Base-by-base conservation (phyloP, 2,797 vertebrate species). In the Falco rusticolus region DNA sequence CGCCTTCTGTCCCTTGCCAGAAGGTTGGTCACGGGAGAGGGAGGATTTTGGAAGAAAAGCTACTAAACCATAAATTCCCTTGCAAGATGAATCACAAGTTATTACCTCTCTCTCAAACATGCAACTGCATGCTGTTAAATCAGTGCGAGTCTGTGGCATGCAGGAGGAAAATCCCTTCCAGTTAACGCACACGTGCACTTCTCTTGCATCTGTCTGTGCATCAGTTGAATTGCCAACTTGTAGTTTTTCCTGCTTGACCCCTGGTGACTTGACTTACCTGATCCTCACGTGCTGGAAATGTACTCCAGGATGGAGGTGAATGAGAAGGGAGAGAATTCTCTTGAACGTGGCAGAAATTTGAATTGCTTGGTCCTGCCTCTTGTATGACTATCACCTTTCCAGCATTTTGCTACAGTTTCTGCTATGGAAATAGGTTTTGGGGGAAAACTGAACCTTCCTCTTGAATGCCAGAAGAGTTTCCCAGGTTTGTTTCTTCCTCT, bases 21-120 rank as follows among this genome's bases (percentile, higher is more conserved):
- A 60, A 59, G 57, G 18, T 21, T 71, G 34, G 18, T 68, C 43
- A 29, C 1, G 6, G 54, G 41, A 84, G 41, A 45, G 41, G 34
- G 63, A 78, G 26, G 34, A 53, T 71, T 95, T 75, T 61, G 37
- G 41, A 68, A 81, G 63, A 71, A 84, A 71, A 91, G 22, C 48
- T 78, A 34, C 48, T 66, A 90, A 74, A 69, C 72, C 47, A 34
- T 64, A 43, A 75, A 71, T 65, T 93, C 9, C 15, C 21, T 37
- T 87, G 33, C 17, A 43, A 83, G 47, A 53, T 83, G 60, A 85
- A 76, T 83, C 45, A 41, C 0, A 0, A 65, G 41, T 71, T 74
- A 39, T 4, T 75, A n/a, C 8, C 11, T 39, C 63, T 72, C 71
- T 80, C 59, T 70, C 51, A 71, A 84, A 78, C 20, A 22, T 0